Evolutionary conservation across 35 echinoderm and acorn worm species (phyloP).

Genomic region (Ophiothrix spiculata): DNA sequence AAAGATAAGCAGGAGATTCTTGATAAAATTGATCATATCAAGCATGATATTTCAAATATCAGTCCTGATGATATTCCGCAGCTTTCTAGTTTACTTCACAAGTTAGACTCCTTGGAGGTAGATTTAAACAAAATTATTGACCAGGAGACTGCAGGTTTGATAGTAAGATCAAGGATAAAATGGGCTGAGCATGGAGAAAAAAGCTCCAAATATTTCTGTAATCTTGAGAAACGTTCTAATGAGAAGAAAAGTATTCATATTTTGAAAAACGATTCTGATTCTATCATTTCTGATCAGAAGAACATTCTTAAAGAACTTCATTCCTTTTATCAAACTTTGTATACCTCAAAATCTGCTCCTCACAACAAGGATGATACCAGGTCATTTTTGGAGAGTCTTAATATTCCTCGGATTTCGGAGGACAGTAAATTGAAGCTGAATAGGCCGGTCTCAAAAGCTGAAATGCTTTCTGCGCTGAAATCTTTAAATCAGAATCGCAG

Average conservation of each 20-base stretch:
- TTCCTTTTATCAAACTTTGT: conserved; percentile 5
- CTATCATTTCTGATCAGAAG: not conserved
- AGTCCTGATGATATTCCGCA: not conserved
- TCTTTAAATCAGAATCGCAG: conserved; percentile 15
- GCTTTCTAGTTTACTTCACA: not conserved
- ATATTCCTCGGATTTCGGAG: conserved; percentile 5
- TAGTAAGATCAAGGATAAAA: conserved; percentile 5
- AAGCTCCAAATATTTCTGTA: conserved; percentile 25
- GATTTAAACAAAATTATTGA: conserved; percentile 5
- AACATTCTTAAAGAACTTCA: conserved; percentile 13
- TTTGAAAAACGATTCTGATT: not conserved
- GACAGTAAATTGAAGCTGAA: not conserved
- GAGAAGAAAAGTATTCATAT: conserved; percentile 23
- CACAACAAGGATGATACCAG: not conserved
- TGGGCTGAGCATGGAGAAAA: conserved; percentile 20
- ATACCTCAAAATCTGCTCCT: not conserved
- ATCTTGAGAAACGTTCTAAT: not conserved
- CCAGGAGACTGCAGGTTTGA: conserved; percentile 12
- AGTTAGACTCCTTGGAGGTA: not conserved
- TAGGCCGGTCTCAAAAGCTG: conserved; percentile 1
- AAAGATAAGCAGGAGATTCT: not conserved
- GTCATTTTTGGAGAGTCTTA: not conserved
- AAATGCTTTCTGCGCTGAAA: no score
- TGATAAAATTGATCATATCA: not conserved
- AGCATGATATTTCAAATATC: not conserved